Percentiles rank a stretch among this genome's conserved stretches.
phyloP scores from a whole-genome alignment of 1,140 invertebrate species.

The Drosophila ficusphila region DNA sequence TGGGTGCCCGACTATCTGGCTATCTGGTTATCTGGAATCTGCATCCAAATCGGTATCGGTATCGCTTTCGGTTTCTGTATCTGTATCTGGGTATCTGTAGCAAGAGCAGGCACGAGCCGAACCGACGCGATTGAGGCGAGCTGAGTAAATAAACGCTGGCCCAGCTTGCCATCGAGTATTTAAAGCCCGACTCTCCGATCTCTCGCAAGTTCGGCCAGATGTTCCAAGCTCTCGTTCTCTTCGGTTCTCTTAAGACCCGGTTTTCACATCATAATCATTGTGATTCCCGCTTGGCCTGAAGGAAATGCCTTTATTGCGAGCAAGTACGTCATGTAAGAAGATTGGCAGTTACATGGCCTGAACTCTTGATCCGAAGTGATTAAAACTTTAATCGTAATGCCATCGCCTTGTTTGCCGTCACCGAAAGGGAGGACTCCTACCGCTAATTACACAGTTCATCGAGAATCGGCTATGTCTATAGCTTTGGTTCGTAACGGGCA shows the following conservation, averaged over 20 bases:
- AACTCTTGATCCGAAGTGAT: conserved; percentile 27
- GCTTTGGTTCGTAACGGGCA: not conserved
- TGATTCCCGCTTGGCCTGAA: conserved; percentile 14
- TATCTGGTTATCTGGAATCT: conserved; percentile 2
- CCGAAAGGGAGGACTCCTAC: conserved; percentile 16
- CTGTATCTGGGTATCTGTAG: conserved; percentile 12
- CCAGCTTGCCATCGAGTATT: conserved; percentile 38
- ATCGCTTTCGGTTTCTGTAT: conserved; percentile 1
- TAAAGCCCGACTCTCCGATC: conserved; percentile 46
- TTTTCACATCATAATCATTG: not conserved
- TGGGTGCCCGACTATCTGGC: conserved; percentile 14
- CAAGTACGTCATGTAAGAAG: conserved; percentile 17
- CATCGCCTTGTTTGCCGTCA: conserved; percentile 11
- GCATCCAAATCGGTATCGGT: conserved; percentile 5
- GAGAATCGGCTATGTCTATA: not conserved
- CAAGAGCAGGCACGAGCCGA: conserved; percentile 24
- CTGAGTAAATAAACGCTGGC: conserved; percentile 63
- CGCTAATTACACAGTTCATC: conserved; percentile 26
- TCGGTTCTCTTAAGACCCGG: conserved; percentile 15
- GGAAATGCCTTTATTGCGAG: conserved; percentile 8
- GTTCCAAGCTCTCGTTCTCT: conserved; percentile 6
- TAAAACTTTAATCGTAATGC: conserved; percentile 3
- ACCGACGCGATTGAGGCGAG: conserved; percentile 46
- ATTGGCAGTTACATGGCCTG: conserved; percentile 11
- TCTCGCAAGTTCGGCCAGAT: not conserved